A percentile compares a stretch with the other conserved stretches of the same genome.
phyloP scores from a whole-genome alignment of 2,888 invertebrate genomes.

The Oeneis ivallda region DNA sequence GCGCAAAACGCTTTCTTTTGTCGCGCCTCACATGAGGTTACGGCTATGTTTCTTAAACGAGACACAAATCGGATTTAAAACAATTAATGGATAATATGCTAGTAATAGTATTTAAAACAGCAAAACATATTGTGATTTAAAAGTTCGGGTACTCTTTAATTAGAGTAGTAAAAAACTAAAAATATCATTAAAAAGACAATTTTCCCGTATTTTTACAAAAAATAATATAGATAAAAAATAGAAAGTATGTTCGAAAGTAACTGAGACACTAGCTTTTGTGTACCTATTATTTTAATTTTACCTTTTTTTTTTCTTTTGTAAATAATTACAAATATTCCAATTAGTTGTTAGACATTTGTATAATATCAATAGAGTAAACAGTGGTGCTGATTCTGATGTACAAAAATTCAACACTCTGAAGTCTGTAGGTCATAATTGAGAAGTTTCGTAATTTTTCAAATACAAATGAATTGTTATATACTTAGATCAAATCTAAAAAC shows the following conservation, averaged over 20 bases:
- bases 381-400: not conserved
- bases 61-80: too few relatives aligned
- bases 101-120: not conserved
- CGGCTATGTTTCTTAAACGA: too few relatives aligned
- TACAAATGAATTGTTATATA: too few relatives aligned
- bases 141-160: slow-evolving; percentile 1
- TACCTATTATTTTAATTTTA: slow-evolving; percentile 44
- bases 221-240: slow-evolving; percentile 38
- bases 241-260: slow-evolving; percentile 10
- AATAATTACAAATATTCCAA: slow-evolving; percentile 75
- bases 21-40: too few relatives aligned
- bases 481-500: too few relatives aligned
- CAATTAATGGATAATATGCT: not conserved
- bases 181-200: slow-evolving; percentile 48
- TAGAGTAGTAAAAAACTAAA: not conserved
- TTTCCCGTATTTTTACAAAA: slow-evolving; percentile 42
- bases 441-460: too few relatives aligned
- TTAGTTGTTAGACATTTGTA: slow-evolving; percentile 74
- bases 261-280: slow-evolving; percentile 47
- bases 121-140: slow-evolving; percentile 7
- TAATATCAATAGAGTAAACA: slow-evolving; percentile 69
- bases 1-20: too few relatives aligned
- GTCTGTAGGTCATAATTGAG: too few relatives aligned
- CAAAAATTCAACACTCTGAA: too few relatives aligned
- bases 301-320: slow-evolving; percentile 57